phyloP scores from a whole-genome alignment of 2,113 vertebrate species.

The Oostethus manadensis region DNA sequence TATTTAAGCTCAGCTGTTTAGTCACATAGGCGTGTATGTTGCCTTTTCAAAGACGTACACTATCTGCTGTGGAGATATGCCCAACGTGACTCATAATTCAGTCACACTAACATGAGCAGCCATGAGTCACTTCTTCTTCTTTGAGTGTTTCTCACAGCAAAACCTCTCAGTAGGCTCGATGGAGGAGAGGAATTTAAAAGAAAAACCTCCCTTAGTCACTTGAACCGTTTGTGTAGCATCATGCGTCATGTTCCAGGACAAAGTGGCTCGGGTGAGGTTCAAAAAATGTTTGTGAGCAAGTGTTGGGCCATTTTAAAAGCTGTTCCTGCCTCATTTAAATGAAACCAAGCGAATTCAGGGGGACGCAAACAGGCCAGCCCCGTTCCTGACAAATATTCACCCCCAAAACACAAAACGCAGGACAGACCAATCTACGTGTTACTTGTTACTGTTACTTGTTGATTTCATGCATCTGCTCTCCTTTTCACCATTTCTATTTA shows the following conservation, averaged over 20 bases:
- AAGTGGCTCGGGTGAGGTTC: too few species aligned
- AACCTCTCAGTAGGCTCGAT: background rate
- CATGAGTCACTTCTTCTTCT: conserved; percentile 40
- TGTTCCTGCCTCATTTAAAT: conserved; percentile 36
- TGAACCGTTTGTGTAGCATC: background rate
- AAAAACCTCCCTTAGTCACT: background rate
- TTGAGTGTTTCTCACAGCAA: background rate
- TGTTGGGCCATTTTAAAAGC: conserved; percentile 22
- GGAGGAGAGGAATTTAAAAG: background rate
- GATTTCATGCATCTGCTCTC: conserved; percentile 7
- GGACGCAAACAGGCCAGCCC: conserved; percentile 14
- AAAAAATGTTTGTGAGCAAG: conserved; percentile 18
- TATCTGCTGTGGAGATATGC: conserved; percentile 26
- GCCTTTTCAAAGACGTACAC: conserved; percentile 17
- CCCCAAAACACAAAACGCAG: conserved; percentile 1
- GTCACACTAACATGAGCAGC: conserved; percentile 20
- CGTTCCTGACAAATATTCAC: conserved; percentile 28
- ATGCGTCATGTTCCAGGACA: too few species aligned
- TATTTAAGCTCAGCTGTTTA: conserved; percentile 55
- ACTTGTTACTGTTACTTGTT: too few species aligned
- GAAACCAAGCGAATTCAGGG: conserved; percentile 31
- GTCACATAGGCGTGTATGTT: conserved; percentile 26
- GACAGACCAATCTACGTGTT: background rate
- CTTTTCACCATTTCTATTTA: conserved; percentile 9
- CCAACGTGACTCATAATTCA: conserved; percentile 38